Base-by-base conservation (phyloP, 1,140 invertebrate species). In the Macrostomum lignano region DNA sequence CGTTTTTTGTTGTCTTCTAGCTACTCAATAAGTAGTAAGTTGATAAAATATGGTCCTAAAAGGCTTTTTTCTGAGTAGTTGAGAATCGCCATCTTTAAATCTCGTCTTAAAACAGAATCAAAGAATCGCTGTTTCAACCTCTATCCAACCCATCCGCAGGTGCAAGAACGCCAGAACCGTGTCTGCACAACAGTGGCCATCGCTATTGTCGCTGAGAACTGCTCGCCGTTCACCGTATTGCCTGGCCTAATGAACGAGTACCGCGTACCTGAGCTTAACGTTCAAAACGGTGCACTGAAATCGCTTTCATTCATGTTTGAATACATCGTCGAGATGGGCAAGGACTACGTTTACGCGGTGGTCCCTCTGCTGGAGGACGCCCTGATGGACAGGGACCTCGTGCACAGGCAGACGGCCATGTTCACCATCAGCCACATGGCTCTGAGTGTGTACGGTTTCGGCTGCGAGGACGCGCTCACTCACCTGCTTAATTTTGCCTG, bases 241-340 rank as follows among this genome's bases (percentile, higher is more conserved):
- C 91, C 91, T 5, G 55, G 48, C 2, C 60, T 98, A 19, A 98
- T 98, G 91, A 98, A 98, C 49, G 91, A 98, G 55, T 98, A 98
- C 52, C 61, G 91, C 48, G 88, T 98, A 15, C 88, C 86, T 1
- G 91, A 98, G 58, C 60, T 98, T 21, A 98, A 98, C 49, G 91
- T 98, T 0, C 91, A 98, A 60, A 98, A 98, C 53, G 91, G 91
- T 40, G 91, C 93, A 1, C 63, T 98, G 3, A 98, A 98, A 52
- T 93, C 86, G 1, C 59, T 98, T 1, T 88, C 82, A 0, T 98
- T 98, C 58, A 67, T 98, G 41, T 98, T 98, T 52, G 88, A 98
- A 56, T 98, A 98, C 45, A 96, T 98, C 45, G 91, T 91, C 3
- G 91, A 98, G 62, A 98, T 98, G 91, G 86, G 84, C 5, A 98